Percentiles rank a stretch among this genome's conserved stretches.
Evolutionary conservation across 2,113 vertebrate genomes (phyloP).

Genomic region (Sylvia atricapilla): DNA sequence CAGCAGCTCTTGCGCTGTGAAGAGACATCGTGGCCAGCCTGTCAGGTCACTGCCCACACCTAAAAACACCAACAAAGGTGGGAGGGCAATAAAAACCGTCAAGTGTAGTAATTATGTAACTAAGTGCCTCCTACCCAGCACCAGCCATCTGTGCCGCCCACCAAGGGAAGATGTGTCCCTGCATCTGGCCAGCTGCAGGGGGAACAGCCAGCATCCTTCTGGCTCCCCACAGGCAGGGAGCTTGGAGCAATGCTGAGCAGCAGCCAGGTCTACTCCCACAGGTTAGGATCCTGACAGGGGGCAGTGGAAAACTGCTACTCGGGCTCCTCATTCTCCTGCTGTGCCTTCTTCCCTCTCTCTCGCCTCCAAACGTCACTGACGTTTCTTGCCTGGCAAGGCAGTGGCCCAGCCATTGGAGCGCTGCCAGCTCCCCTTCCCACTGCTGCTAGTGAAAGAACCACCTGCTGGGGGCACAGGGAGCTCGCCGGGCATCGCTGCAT

Average conservation of each 20-base stretch:
- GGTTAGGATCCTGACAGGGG: background rate
- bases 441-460: background rate
- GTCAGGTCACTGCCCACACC: background rate
- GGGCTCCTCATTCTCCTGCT: background rate
- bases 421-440: background rate
- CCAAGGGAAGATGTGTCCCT: background rate
- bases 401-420: fast-evolving
- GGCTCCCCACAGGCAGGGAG: background rate
- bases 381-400: background rate
- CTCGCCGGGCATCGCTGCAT: fast-evolving
- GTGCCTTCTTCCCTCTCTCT: background rate
- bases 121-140: fast-evolving
- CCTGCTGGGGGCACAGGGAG: background rate
- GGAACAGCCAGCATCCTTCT: background rate
- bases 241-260: background rate
- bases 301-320: background rate
- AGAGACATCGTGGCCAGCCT: slow-evolving; percentile 70
- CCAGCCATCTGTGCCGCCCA: fast-evolving
- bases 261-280: background rate
- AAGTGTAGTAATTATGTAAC: background rate
- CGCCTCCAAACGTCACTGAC: background rate
- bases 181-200: background rate
- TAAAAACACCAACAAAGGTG: background rate
- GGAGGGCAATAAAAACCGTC: background rate
- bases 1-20: slow-evolving; percentile 51